phyloP scores from a whole-genome alignment of 2,888 invertebrate species.

The Drosophila vallismaia region DNA sequence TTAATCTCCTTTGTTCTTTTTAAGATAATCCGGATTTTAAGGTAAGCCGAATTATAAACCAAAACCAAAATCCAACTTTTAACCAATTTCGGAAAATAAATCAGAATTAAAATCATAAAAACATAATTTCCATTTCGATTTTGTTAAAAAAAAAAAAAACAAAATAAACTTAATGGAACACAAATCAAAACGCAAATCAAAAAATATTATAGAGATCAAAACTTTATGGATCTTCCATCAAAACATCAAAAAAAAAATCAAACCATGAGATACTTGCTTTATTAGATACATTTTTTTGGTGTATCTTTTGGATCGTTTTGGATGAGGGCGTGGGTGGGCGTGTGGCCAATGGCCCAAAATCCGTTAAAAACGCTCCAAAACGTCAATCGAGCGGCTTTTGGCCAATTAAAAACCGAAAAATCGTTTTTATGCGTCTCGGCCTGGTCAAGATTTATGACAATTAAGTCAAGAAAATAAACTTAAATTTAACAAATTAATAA shows the following conservation, averaged over 20 bases:
- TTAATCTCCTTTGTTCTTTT: not conserved
- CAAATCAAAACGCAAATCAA: conserved; percentile 31
- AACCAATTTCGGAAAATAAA: not conserved
- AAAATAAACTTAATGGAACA: not conserved
- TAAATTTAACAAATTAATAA: no score
- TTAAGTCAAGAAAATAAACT: not conserved
- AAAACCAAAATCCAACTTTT: not conserved
- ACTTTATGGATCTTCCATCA: conserved; percentile 33
- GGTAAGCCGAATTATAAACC: not conserved
- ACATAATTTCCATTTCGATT: not conserved
- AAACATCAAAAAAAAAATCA: no score
- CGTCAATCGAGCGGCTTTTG: conserved; percentile 1
- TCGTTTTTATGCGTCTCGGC: conserved; percentile 26
- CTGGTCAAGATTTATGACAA: conserved; percentile 29
- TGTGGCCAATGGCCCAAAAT: conserved; percentile 65
- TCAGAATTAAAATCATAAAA: conserved; percentile 1
- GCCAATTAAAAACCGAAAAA: conserved; percentile 54
- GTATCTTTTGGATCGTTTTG: no score
- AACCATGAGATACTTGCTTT: no score
- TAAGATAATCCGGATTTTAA: not conserved
- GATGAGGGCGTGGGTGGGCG: conserved; percentile 18
- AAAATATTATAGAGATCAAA: conserved; percentile 7
- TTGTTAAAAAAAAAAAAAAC: no score
- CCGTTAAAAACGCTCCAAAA: conserved; percentile 3
- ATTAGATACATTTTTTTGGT: not conserved